A percentile compares a stretch with the other conserved stretches of the same genome.
Conservation (phyloP, 92 coral and sea anemone genomes). For the Scolanthus callimorphus region DNA sequence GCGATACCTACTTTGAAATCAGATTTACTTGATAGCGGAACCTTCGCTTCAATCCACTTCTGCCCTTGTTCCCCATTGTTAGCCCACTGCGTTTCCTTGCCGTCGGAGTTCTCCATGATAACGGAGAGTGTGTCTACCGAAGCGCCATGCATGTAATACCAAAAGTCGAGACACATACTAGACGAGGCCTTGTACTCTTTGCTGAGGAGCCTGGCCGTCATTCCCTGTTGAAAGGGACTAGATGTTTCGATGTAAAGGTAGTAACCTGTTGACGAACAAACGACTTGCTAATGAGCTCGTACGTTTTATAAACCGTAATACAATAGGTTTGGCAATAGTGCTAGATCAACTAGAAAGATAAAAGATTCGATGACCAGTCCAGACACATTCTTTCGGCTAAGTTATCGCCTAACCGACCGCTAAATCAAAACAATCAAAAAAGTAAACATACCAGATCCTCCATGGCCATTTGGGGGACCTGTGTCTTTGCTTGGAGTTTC, state of each 20-base stretch:
- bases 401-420: no score
- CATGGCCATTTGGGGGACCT: constrained; percentile 48
- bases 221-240: constrained; percentile 28
- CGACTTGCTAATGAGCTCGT: no score
- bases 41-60: constrained; percentile 24
- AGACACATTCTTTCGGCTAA: no score
- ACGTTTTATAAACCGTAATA: no score
- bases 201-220: constrained; percentile 34
- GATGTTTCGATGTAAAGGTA: constrained; percentile 23
- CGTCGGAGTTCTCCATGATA: constrained; percentile 4
- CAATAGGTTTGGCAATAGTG: no score
- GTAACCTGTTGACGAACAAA: constrained; percentile 8
- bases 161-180: constrained; percentile 33
- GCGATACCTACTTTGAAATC: constrained; percentile 24
- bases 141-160: constrained; percentile 31
- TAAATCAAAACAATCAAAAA: no score
- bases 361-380: no score
- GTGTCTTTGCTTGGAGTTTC: constrained; percentile 27
- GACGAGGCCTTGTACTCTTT: constrained; percentile 30
- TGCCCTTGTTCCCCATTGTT: constrained; percentile 14
- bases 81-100: constrained; percentile 9
- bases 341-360: no score
- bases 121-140: constrained; percentile 17
- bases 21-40: constrained; percentile 7
- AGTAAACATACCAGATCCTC: constrained; percentile 32